Evolutionary conservation across 2,888 invertebrate genomes (phyloP), one percentile per base, ranked within the genome.

Genomic region (Chymomyza procnemis): DNA sequence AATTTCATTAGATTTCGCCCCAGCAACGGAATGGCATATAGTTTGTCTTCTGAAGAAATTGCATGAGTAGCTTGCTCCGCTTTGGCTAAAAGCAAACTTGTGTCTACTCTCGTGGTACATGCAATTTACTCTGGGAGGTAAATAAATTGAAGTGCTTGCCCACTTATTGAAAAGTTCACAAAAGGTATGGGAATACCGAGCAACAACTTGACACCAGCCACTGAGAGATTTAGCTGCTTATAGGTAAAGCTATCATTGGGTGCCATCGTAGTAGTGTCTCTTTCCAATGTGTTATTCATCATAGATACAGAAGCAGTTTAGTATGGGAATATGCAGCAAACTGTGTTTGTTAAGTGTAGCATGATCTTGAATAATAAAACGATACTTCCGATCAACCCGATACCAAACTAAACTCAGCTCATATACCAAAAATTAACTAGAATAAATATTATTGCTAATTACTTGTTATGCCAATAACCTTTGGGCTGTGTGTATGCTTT

Each of bases 1-100:
- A 75, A 78, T 79, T 79, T 79, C 73, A 76, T 72, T 69, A 72
- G 69, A 72, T 72, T 69, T 66, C 30, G 46, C 64, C 18, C 54
- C 18, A 59, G 69, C 47, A 67, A 34, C 14, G 9, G 60, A 12
- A 70, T 21, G 34, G 19, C 67, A 60, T 3, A 41, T 14, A 41
- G 34, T 41, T 41, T 41, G 34, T 41, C 34, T 41, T 41, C 12
- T 41, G 12, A 41, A 12, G 34, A 41, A 41, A 41, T 41, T 41
- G 34, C 34, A 41, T 41, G 34, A 41, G 34, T 41, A 41, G 34
- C 34, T 12, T 41, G 34, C 34, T 41, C 34, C 12, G 9, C 34
- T 41, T 41, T 41, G 34, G 34, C 12, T 41, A 41, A 41, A 41
- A 41, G 34, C 34, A 41, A 41, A 41, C 34, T 41, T 41, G 34